Conservation (phyloP, 2,797 vertebrate genomes). For the Sparidentex hasta region DNA sequence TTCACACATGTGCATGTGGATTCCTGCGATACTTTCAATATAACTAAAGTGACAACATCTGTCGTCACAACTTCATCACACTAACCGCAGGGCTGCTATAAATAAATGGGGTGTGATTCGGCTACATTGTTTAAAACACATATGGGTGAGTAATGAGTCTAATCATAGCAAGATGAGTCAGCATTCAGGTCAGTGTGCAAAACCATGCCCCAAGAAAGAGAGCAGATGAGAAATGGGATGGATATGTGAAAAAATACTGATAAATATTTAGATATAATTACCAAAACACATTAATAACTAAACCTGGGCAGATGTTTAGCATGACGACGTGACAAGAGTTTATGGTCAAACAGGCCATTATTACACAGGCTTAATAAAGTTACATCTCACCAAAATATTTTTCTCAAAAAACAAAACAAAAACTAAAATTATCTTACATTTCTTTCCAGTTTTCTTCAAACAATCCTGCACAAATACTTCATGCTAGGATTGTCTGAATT, state of each 20-base stretch:
- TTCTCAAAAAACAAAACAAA: too few species aligned
- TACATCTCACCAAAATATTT: neutral
- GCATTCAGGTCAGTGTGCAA: conserved; percentile 28
- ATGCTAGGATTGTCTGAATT: too few species aligned
- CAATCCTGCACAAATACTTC: neutral
- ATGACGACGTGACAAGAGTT: neutral
- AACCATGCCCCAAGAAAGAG: conserved; percentile 9
- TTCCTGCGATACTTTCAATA: neutral
- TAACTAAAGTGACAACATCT: neutral
- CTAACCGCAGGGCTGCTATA: neutral
- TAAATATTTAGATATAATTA: neutral
- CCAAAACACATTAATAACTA: neutral
- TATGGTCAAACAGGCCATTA: conserved; percentile 21
- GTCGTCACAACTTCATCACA: conserved; percentile 6
- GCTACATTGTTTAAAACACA: neutral
- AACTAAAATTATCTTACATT: neutral
- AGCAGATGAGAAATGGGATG: neutral
- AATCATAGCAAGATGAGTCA: conserved; percentile 3
- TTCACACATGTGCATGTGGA: conserved; percentile 9
- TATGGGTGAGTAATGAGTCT: conserved; percentile 2
- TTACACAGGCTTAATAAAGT: neutral
- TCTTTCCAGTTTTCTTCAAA: neutral
- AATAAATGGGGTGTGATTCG: neutral
- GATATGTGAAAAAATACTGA: neutral
- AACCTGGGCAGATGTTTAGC: neutral